Conservation (phyloP, 2,113 vertebrate species). For the Trachemys scripta region DNA sequence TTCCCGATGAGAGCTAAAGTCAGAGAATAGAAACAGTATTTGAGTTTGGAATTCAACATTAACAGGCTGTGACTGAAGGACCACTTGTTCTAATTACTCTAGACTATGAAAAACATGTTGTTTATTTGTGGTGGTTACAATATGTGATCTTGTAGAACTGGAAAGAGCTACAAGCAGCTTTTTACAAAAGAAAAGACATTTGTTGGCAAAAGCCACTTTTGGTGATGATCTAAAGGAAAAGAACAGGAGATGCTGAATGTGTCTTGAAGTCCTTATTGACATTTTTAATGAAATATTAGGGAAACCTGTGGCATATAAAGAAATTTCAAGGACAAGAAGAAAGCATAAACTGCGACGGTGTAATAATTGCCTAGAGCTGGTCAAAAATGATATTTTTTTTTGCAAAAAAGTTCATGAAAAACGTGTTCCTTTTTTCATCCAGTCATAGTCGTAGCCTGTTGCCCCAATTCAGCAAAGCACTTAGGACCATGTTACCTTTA, state of each 20-base stretch:
- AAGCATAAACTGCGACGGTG: fast-evolving
- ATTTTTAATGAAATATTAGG: background rate
- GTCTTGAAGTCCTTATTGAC: fast-evolving
- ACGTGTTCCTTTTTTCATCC: too few relatives aligned
- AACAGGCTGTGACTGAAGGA: background rate
- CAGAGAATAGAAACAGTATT: background rate
- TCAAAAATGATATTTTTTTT: background rate
- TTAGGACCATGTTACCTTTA: too few relatives aligned
- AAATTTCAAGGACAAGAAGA: background rate
- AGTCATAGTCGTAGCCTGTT: too few relatives aligned
- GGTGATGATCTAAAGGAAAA: background rate
- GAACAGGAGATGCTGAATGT: background rate
- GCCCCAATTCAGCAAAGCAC: too few relatives aligned
- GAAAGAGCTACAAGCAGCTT: background rate
- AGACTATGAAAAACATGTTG: background rate
- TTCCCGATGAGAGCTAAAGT: background rate
- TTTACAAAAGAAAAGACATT: background rate
- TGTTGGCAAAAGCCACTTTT: background rate
- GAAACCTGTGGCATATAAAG: background rate
- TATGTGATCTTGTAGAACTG: background rate
- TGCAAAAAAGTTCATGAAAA: too few relatives aligned
- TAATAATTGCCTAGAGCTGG: background rate
- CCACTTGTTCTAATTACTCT: background rate
- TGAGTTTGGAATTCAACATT: background rate
- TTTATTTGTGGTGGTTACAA: too few relatives aligned